Conservation (phyloP, 2,113 vertebrate genomes). For the Nibea albiflora region DNA sequence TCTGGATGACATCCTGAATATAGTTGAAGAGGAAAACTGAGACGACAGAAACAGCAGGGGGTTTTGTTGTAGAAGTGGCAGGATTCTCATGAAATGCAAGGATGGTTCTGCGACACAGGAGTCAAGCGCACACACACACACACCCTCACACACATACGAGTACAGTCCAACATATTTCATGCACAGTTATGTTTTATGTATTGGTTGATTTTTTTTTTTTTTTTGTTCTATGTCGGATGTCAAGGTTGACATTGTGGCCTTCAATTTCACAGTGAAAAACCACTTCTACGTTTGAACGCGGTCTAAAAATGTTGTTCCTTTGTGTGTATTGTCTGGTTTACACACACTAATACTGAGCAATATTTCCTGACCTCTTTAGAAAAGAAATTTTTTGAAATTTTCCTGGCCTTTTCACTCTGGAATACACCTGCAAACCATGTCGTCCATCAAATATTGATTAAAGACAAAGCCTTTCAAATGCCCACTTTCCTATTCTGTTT, state of each 20-base stretch:
- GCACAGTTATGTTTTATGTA: neutral
- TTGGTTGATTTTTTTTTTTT: neutral
- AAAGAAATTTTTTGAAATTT: neutral
- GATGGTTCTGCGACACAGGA: neutral
- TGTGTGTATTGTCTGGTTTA: neutral
- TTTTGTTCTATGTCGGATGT: neutral
- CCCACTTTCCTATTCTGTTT: neutral
- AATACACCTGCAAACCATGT: neutral
- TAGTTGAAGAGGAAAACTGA: slow-evolving; percentile 14
- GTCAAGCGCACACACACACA: neutral
- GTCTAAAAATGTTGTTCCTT: neutral
- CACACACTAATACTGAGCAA: too few species aligned
- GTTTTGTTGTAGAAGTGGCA: neutral
- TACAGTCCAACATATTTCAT: neutral
- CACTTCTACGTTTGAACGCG: neutral
- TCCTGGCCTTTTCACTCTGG: neutral
- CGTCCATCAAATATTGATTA: neutral
- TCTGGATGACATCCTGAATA: slow-evolving; percentile 16
- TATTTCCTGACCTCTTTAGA: neutral
- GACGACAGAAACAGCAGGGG: neutral
- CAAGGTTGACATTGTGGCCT: neutral
- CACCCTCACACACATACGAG: too few species aligned
- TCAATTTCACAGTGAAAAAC: neutral
- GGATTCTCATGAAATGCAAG: neutral
- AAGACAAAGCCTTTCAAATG: neutral